Evolutionary conservation across 2,113 vertebrate species (phyloP).

Genomic region (Hydrochoerus hydrochaeris): DNA sequence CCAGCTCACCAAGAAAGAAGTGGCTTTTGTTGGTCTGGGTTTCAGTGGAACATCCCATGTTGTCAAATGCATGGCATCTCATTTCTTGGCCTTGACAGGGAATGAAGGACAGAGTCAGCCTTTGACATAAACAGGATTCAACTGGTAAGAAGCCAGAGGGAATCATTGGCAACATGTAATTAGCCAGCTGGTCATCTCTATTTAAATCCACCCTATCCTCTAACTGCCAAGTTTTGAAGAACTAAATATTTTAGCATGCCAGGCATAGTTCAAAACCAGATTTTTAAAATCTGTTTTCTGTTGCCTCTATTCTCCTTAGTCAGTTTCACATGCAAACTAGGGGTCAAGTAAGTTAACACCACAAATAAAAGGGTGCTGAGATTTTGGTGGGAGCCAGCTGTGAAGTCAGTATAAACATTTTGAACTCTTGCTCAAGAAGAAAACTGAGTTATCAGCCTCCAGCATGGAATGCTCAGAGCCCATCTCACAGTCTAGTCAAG

Average conservation of each 20-base stretch:
- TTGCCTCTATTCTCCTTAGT: constrained; percentile 59
- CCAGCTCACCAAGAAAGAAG: not conserved
- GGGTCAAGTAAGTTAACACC: constrained; percentile 67
- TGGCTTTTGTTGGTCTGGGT: not conserved
- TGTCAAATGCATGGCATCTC: constrained; percentile 55
- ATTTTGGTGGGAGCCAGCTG: constrained; percentile 56
- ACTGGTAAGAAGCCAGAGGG: constrained; percentile 52
- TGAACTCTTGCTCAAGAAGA: constrained; percentile 72
- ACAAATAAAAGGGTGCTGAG: constrained; percentile 57
- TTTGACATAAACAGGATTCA: constrained; percentile 76
- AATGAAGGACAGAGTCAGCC: constrained; percentile 61
- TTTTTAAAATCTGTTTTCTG: constrained; percentile 57
- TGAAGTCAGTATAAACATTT: constrained; percentile 68
- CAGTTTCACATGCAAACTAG: constrained; percentile 47
- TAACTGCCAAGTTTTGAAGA: constrained; percentile 77
- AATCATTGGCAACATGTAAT: constrained; percentile 69
- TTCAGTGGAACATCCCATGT: constrained; percentile 29
- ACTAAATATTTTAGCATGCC: constrained; percentile 70
- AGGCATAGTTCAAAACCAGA: constrained; percentile 75
- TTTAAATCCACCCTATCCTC: constrained; percentile 69
- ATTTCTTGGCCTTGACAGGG: constrained; percentile 27
- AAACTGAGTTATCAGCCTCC: constrained; percentile 67
- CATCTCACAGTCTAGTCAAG: constrained; percentile 62
- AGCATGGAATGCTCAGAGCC: constrained; percentile 41
- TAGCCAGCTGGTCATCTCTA: constrained; percentile 76